Base-by-base conservation (phyloP, 2,888 invertebrate genomes). In the Galeopsomyia nigrocyanea region DNA sequence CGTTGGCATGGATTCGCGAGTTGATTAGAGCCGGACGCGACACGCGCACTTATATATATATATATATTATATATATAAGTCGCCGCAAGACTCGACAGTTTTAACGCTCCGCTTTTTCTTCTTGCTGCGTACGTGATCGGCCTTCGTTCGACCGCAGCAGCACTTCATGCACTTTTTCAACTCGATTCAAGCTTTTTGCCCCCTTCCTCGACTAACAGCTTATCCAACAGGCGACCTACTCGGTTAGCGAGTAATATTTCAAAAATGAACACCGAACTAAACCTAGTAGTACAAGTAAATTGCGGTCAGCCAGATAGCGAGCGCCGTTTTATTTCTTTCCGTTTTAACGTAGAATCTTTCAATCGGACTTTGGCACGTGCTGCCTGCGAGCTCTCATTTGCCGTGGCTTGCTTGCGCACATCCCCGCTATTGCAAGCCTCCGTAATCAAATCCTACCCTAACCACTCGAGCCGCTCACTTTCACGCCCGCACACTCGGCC, bases 371-470 rank as follows among this genome's bases (percentile, higher is more conserved):
- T 13, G 39, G 58, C 60, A 67, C 60, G 67, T 67, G 51, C 56
- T 47, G n/a, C 1, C 39, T 13, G 22, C 31, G 14, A 17, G 9
- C 53, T 6, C 50, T 49, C 58, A 49, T 26, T 47, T 16, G 26
- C 26, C 26, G 26, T 26, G 26, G 26, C 26, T 19, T 68, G n/a
- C 39, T 17, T 50, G 19, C 17, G 31, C 58, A 58, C 14, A 66
- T 57, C 56, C 26, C 22, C 65, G 71, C 72, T 76, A 75, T 74
- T 76, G 71, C 75, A 76, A 68, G 74, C 75, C 76, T 82, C 84
- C 80, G 81, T 84, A 86, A 86, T 85, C 85, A 85, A 86, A 86
- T 85, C 85, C 84, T 77, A 81, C 82, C 82, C 82, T 83, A 83
- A 83, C 82, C 82, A 80, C 82, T 82, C 79, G 53, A 21, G 19